Percentiles rank a stretch among this genome's conserved stretches.
These are phyloP conservation scores for Cistogaster globosa DNA, from an alignment of 2,888 invertebrate species.

Conservation along the genomic window DNA sequence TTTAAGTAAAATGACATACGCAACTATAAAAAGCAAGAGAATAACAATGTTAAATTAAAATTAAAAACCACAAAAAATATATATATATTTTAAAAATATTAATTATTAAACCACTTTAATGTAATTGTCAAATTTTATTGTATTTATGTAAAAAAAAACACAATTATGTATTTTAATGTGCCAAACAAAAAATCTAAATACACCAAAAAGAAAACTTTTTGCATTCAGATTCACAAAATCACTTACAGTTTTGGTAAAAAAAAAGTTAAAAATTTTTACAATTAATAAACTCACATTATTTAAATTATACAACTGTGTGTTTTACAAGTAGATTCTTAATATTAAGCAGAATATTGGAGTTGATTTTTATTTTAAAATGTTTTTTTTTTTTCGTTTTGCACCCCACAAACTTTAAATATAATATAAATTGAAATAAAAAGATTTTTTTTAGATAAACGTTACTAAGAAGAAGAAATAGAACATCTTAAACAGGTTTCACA, in stretches of 20 bases:
- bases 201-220: slow-evolving; percentile 12
- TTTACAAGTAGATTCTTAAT: slow-evolving; percentile 62
- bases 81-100: no score
- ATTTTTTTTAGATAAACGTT: no score
- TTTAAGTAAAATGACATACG: slow-evolving; percentile 62
- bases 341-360: slow-evolving; percentile 58
- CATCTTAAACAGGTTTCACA: no score
- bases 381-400: slow-evolving; percentile 29
- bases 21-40: slow-evolving; percentile 69
- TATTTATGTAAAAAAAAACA: slow-evolving; percentile 60
- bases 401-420: not conserved
- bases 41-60: slow-evolving; percentile 49
- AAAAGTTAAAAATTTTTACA: slow-evolving; percentile 37
- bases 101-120: slow-evolving; percentile 63
- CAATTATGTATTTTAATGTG: slow-evolving; percentile 69
- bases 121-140: slow-evolving; percentile 64
- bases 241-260: slow-evolving; percentile 53
- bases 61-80: not conserved
- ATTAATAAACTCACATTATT: slow-evolving; percentile 53
- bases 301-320: slow-evolving; percentile 58
- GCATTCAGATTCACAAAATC: slow-evolving; percentile 39
- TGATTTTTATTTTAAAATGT: slow-evolving; percentile 18
- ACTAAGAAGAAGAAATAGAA: no score
- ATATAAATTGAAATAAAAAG: no score
- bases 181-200: slow-evolving; percentile 56